Evolutionary conservation across 2,113 vertebrate genomes (phyloP).

Genomic region (Melanotaenia duboulayi): DNA sequence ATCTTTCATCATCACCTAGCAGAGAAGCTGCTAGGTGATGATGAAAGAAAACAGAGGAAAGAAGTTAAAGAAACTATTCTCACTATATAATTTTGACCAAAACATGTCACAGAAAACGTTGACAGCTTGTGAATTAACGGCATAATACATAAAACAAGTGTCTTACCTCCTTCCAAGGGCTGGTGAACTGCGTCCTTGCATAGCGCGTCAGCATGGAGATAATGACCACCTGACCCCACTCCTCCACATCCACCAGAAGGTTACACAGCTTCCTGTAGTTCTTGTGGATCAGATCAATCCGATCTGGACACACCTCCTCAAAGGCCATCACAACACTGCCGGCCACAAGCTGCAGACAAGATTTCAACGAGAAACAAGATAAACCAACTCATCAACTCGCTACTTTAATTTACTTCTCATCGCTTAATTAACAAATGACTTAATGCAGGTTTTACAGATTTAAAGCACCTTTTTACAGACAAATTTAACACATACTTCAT

Average conservation of each 20-base stretch:
- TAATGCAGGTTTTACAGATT: conserved; percentile 15
- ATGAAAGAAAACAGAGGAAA: no score
- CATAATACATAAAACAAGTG: background rate
- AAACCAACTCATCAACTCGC: background rate
- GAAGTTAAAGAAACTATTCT: no score
- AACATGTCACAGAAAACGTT: no score
- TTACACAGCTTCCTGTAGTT: conserved; percentile 98
- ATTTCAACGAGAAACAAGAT: background rate
- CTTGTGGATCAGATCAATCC: conserved; percentile 98
- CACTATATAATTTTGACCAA: no score
- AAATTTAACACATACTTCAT: conserved; percentile 31
- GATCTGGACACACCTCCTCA: conserved; percentile 97
- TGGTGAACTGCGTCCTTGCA: conserved; percentile 93
- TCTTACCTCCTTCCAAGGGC: conserved; percentile 94
- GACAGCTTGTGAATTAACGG: no score
- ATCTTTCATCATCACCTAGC: no score
- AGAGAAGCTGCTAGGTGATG: no score
- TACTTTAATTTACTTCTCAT: background rate
- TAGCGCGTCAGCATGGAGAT: conserved; percentile 98
- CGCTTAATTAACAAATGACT: background rate
- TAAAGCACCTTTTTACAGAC: conserved; percentile 8
- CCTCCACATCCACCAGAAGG: conserved; percentile 96
- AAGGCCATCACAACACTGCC: conserved; percentile 98
- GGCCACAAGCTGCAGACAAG: conserved; percentile 87
- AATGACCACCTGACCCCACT: conserved; percentile 99